Evolutionary conservation across 2,888 invertebrate genomes (phyloP).

Genomic region (Nudaria mundana): DNA sequence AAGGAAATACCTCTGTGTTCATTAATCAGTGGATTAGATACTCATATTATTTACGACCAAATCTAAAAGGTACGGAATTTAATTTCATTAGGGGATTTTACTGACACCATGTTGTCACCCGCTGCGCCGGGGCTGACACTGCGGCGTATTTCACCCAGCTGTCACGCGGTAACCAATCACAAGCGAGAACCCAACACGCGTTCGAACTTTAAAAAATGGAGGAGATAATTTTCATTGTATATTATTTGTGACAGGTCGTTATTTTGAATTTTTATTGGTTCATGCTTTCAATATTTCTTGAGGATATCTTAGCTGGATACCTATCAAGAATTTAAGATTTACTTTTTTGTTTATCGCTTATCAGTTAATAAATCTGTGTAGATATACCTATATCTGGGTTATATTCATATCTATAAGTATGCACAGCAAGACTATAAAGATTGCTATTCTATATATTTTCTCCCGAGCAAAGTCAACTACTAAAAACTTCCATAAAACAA

Average conservation of each 20-base stretch:
- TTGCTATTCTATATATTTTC: slow-evolving; percentile 71
- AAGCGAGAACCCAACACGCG: slow-evolving; percentile 48
- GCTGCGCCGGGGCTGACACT: slow-evolving; percentile 66
- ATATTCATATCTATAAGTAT: slow-evolving; percentile 17
- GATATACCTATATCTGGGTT: no score
- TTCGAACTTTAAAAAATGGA: slow-evolving; percentile 76
- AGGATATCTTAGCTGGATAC: slow-evolving; percentile 46
- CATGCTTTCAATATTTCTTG: slow-evolving; percentile 65
- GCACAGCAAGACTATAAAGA: slow-evolving; percentile 53
- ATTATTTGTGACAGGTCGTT: slow-evolving; percentile 82
- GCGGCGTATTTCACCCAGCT: slow-evolving; percentile 76
- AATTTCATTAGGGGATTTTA: slow-evolving; percentile 79
- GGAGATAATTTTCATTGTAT: slow-evolving; percentile 79
- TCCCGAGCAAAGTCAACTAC: slow-evolving; percentile 76
- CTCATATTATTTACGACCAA: slow-evolving; percentile 76
- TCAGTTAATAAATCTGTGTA: no score
- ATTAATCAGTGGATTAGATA: slow-evolving; percentile 80
- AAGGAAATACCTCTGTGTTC: slow-evolving; percentile 58
- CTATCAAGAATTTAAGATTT: slow-evolving; percentile 36
- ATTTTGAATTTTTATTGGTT: slow-evolving; percentile 74
- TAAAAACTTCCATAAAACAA: slow-evolving; percentile 82
- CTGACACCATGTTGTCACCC: slow-evolving; percentile 76
- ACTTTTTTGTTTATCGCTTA: slow-evolving; percentile 20
- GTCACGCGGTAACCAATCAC: slow-evolving; percentile 71
- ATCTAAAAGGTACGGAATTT: slow-evolving; percentile 78